These are phyloP conservation scores for Halichoeres trimaculatus DNA, from an alignment of 2,113 vertebrate species.

Conservation along the genomic window DNA sequence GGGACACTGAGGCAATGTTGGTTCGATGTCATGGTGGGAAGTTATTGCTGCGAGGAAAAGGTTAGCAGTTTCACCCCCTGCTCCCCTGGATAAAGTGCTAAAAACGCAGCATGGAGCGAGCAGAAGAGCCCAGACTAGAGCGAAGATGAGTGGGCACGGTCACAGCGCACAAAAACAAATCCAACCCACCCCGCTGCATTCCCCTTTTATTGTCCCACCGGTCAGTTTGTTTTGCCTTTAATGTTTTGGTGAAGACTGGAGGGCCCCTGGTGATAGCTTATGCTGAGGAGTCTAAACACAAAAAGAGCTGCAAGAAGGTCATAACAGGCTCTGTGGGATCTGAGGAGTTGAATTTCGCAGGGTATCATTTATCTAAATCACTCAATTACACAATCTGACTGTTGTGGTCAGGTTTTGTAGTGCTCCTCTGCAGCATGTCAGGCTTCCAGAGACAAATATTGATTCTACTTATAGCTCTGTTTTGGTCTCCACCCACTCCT, in stretches of 20 bases:
- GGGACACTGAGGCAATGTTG: conserved; percentile 78
- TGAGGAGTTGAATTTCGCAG: conserved; percentile 13
- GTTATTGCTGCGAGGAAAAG: conserved; percentile 77
- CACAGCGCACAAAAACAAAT: conserved; percentile 63
- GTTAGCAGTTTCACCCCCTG: conserved; percentile 74
- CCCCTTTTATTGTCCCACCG: conserved; percentile 65
- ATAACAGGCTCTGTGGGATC: conserved; percentile 42
- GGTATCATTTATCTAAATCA: conserved; percentile 25
- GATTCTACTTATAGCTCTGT: no score
- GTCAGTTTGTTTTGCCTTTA: conserved; percentile 68
- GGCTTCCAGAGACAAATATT: no score
- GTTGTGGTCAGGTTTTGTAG: conserved; percentile 6
- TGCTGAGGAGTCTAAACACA: conserved; percentile 47
- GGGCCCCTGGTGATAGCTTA: conserved; percentile 43
- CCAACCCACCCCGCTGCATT: conserved; percentile 44
- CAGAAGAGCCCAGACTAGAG: conserved; percentile 48
- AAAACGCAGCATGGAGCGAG: conserved; percentile 64
- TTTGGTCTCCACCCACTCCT: no score
- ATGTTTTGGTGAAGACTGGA: conserved; percentile 54
- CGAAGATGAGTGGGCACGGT: conserved; percentile 59
- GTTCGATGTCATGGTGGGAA: conserved; percentile 79
- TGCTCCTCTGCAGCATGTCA: not conserved
- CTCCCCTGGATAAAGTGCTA: conserved; percentile 69
- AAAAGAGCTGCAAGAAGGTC: conserved; percentile 24
- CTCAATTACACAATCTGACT: conserved; percentile 32